Conservation (phyloP, 2,113 vertebrate genomes). For the Stigmatopora argus region DNA sequence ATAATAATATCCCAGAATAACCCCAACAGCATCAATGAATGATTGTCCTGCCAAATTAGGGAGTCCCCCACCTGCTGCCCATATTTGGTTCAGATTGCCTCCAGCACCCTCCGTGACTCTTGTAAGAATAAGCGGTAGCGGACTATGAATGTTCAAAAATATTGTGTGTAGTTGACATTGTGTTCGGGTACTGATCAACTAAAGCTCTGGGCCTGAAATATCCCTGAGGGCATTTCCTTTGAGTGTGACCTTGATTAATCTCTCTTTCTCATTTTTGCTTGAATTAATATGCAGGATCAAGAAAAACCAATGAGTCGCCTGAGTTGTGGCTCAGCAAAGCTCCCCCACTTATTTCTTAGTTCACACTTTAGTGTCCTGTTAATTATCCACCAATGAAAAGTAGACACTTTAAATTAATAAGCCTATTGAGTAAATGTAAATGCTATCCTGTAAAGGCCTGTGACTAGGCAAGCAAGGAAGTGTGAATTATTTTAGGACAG, state of each 20-base stretch:
- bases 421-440: constrained; percentile 29
- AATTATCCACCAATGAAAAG: constrained; percentile 45
- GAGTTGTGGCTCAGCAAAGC: constrained; percentile 40
- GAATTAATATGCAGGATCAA: constrained; percentile 25
- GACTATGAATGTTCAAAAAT: background rate
- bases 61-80: too few species aligned
- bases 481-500: background rate
- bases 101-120: too few species aligned
- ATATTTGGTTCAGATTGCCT: too few species aligned
- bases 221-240: constrained; percentile 38
- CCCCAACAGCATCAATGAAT: too few species aligned
- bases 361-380: constrained; percentile 31
- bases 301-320: constrained; percentile 48
- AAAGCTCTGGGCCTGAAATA: background rate
- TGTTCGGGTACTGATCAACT: background rate
- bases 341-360: constrained; percentile 39
- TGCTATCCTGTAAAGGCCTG: constrained; percentile 25
- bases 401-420: constrained; percentile 40
- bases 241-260: constrained; percentile 45
- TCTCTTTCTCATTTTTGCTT: constrained; percentile 27
- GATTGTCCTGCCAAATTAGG: too few species aligned
- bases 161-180: background rate
- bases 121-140: too few species aligned
- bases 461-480: background rate
- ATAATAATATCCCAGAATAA: too few species aligned